Conservation (phyloP, 2,113 vertebrate genomes). For the Crotophaga sulcirostris region DNA sequence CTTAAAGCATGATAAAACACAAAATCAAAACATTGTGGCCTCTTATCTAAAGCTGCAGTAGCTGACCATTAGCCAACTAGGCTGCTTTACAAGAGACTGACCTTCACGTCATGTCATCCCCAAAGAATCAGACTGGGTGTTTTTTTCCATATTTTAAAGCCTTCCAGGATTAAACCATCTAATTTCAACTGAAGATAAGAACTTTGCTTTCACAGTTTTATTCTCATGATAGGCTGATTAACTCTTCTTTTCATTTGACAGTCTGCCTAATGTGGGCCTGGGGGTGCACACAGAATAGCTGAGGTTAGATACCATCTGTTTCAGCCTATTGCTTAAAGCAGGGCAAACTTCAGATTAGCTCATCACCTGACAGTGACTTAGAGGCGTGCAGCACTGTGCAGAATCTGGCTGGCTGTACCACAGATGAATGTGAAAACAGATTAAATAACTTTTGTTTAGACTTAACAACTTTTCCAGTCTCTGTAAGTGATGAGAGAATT, state of each 20-base stretch:
- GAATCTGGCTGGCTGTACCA: background rate
- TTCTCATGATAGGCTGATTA: background rate
- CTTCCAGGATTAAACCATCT: background rate
- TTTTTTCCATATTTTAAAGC: background rate
- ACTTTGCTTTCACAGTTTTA: background rate
- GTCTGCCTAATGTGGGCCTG: background rate
- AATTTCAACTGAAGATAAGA: background rate
- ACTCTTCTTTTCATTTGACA: background rate
- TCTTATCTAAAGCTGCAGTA: background rate
- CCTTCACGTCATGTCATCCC: background rate
- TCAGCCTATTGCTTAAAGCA: slow-evolving; percentile 13
- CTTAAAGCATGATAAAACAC: background rate
- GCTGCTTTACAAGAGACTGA: background rate
- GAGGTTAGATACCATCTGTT: slow-evolving; percentile 12
- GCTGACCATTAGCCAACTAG: background rate
- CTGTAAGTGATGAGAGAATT: background rate
- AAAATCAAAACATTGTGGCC: background rate
- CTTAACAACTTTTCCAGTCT: background rate
- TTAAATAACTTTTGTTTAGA: background rate
- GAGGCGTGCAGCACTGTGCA: background rate
- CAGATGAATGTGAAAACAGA: background rate
- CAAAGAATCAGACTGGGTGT: background rate
- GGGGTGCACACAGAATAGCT: background rate
- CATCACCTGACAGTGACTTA: background rate
- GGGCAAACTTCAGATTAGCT: background rate